These are phyloP conservation scores for Numida meleagris DNA, from an alignment of 2,113 vertebrate species.

Conservation along the genomic window DNA sequence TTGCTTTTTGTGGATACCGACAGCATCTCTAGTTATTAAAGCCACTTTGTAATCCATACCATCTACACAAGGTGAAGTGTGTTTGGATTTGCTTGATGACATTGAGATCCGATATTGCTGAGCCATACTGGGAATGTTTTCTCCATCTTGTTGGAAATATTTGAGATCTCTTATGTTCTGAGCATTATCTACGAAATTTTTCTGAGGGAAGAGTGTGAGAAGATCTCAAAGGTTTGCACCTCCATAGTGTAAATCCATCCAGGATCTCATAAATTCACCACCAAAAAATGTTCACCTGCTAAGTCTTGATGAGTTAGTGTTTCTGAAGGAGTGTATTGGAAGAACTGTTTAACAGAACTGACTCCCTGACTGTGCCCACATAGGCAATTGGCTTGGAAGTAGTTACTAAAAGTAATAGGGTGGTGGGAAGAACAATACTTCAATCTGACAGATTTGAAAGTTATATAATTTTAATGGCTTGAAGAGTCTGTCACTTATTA, in stretches of 20 bases:
- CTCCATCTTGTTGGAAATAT: background rate
- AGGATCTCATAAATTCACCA: background rate
- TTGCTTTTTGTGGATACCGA: background rate
- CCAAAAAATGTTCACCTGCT: background rate
- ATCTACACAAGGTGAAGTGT: background rate
- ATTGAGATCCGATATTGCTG: background rate
- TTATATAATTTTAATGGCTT: slow-evolving; percentile 36
- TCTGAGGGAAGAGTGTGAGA: background rate
- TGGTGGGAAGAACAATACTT: slow-evolving; percentile 45
- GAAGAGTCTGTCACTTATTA: slow-evolving; percentile 30
- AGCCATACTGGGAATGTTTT: background rate
- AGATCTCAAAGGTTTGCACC: background rate
- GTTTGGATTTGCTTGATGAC: background rate
- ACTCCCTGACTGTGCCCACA: background rate
- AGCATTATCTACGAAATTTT: background rate
- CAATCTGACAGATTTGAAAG: background rate
- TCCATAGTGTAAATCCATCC: background rate
- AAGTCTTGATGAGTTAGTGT: background rate
- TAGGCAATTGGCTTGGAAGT: slow-evolving; percentile 13
- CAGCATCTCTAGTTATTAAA: background rate
- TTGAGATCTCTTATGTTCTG: background rate
- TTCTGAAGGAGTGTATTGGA: background rate
- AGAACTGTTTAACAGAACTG: background rate
- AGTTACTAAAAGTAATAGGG: slow-evolving; percentile 19
- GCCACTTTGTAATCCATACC: background rate